Evolutionary conservation across 2,113 vertebrate species (phyloP).

Genomic region (Myiozetetes cayanensis): DNA sequence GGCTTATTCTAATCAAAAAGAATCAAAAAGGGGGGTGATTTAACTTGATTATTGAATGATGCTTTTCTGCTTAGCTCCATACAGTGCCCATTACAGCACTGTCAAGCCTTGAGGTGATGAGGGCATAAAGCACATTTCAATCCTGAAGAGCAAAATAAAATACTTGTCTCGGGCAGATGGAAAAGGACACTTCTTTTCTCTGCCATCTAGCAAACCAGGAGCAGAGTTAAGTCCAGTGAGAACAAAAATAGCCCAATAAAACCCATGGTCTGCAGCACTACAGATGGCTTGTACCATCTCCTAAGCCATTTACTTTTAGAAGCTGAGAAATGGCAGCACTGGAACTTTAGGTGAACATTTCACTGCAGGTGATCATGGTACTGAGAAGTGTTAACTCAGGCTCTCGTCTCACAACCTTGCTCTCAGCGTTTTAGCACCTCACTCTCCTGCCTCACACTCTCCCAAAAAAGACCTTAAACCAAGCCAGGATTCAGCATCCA

Average conservation of each 20-base stretch:
- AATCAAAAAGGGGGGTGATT: neutral
- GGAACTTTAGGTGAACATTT: constrained; percentile 27
- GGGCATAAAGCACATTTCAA: constrained; percentile 6
- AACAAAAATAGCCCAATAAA: constrained; percentile 44
- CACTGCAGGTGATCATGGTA: neutral
- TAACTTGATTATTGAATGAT: neutral
- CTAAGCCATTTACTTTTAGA: constrained; percentile 18
- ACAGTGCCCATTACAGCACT: neutral
- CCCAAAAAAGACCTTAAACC: neutral
- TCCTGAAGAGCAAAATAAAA: constrained; percentile 39
- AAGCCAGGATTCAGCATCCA: neutral
- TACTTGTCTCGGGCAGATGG: constrained; percentile 29
- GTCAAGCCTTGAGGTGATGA: neutral
- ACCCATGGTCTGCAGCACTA: neutral
- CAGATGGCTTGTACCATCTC: constrained; percentile 16
- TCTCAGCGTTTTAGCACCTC: neutral
- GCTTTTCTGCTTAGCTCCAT: neutral
- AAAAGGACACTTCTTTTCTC: constrained; percentile 29
- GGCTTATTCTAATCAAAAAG: neutral
- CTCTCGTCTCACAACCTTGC: neutral
- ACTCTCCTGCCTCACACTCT: neutral
- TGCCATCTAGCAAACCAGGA: constrained; percentile 11
- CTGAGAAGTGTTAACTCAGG: neutral
- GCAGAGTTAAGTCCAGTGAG: neutral
- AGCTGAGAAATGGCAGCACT: neutral